A percentile compares a stretch with the other conserved stretches of the same genome.
These are phyloP conservation scores for Aurelia aurita DNA, from an alignment of 30 jellyfish, hydroid and myxozoan species.

Conservation along the genomic window DNA sequence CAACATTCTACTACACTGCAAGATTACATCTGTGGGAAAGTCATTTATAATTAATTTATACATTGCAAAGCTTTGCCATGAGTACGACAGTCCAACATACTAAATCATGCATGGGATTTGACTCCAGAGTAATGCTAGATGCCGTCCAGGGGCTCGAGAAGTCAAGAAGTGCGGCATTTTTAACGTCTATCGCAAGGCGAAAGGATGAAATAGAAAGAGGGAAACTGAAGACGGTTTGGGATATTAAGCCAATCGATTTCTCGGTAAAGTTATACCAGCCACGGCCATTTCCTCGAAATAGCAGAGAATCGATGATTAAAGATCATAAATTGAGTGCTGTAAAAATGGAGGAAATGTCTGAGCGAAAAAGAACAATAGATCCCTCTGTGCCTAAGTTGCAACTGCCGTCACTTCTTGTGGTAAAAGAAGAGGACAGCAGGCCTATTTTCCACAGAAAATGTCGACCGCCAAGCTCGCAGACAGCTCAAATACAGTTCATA, in stretches of 20 bases:
- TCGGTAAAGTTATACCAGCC: slow-evolving; percentile 61
- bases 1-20: too few species aligned
- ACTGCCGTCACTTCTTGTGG: slow-evolving; percentile 32
- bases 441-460: slow-evolving; percentile 16
- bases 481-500: slow-evolving; percentile 13
- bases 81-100: slow-evolving; percentile 7
- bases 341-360: background rate
- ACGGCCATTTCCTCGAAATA: slow-evolving; percentile 38
- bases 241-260: slow-evolving; percentile 52
- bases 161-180: slow-evolving; percentile 33
- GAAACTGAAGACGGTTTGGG: slow-evolving; percentile 55
- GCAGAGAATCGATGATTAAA: slow-evolving; percentile 33
- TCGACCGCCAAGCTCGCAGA: slow-evolving; percentile 57
- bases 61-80: slow-evolving; percentile 5
- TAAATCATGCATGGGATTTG: slow-evolving; percentile 37
- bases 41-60: background rate
- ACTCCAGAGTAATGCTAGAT: slow-evolving; percentile 45
- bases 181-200: slow-evolving; percentile 24
- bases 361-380: background rate
- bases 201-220: slow-evolving; percentile 10
- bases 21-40: too few species aligned
- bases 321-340: background rate
- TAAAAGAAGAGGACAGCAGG: slow-evolving; percentile 13
- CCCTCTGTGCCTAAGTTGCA: slow-evolving; percentile 43
- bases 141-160: slow-evolving; percentile 60